A percentile compares a stretch with the other conserved stretches of the same genome.
Conservation (phyloP, 2,113 vertebrate species). For the Gallinago jamesoni region DNA sequence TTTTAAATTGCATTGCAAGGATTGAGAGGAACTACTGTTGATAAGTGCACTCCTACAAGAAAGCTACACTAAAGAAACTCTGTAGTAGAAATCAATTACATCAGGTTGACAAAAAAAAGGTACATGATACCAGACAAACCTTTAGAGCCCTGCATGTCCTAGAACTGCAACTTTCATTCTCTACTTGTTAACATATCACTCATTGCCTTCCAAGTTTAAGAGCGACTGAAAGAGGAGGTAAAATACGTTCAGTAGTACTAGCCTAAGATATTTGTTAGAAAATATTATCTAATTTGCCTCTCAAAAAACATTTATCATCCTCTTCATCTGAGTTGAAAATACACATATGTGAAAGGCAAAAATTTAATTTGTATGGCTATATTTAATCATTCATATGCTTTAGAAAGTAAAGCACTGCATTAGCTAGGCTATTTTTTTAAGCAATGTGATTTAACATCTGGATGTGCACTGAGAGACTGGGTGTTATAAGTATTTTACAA, state of each 20-base stretch:
- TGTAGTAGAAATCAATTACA: neutral
- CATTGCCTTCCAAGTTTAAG: neutral
- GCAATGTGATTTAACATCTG: neutral
- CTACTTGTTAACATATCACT: neutral
- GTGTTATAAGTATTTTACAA: neutral
- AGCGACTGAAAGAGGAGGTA: neutral
- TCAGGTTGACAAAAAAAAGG: neutral
- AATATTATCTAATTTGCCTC: neutral
- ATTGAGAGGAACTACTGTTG: neutral
- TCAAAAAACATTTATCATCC: neutral
- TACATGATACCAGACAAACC: neutral
- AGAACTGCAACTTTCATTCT: neutral
- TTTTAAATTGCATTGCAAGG: neutral
- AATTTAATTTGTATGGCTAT: neutral
- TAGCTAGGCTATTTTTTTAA: neutral
- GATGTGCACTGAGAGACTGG: neutral
- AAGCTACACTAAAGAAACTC: neutral
- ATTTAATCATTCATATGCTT: neutral
- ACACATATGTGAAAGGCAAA: neutral
- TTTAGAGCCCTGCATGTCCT: neutral
- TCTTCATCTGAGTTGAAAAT: neutral
- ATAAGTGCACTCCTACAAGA: neutral
- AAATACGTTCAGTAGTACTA: neutral
- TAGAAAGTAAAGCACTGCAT: neutral
- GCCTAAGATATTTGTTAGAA: neutral